Conservation (phyloP, 2,113 vertebrate genomes). For the Ranitomeya variabilis region DNA sequence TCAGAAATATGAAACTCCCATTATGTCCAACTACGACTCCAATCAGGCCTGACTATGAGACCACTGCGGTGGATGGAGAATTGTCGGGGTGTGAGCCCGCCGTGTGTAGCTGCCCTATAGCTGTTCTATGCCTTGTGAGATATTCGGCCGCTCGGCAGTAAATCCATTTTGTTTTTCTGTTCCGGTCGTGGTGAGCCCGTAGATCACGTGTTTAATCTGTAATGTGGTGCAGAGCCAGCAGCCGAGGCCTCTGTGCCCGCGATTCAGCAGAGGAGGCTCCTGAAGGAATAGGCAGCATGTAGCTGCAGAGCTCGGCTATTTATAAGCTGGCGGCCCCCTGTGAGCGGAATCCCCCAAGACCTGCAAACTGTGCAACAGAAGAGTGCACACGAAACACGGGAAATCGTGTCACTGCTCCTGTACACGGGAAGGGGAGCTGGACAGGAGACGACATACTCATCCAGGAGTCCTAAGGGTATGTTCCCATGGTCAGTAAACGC, state of each 20-base stretch:
- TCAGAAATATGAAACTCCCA: no score
- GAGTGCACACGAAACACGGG: no score
- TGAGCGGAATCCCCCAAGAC: background rate
- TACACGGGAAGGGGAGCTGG: no score
- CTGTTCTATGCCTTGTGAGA: background rate
- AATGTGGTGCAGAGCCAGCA: background rate
- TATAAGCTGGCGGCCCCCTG: background rate
- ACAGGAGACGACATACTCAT: no score
- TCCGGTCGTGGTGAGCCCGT: background rate
- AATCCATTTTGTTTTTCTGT: background rate
- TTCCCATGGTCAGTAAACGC: no score
- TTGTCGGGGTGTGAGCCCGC: no score
- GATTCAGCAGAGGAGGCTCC: background rate
- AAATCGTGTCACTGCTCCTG: no score
- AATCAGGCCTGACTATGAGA: no score
- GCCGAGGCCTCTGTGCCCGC: background rate
- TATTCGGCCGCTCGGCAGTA: background rate
- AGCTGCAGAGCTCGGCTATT: background rate
- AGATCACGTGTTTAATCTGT: background rate
- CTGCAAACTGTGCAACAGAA: background rate
- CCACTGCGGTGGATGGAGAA: no score
- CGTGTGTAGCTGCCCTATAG: background rate
- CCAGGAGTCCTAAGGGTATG: no score
- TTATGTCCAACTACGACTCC: no score
- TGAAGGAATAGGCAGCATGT: background rate